Evolutionary conservation across 2,888 invertebrate genomes (phyloP), one percentile per base, ranked within the genome.

Genomic region (Rhopalosiphum nymphaeae): DNA sequence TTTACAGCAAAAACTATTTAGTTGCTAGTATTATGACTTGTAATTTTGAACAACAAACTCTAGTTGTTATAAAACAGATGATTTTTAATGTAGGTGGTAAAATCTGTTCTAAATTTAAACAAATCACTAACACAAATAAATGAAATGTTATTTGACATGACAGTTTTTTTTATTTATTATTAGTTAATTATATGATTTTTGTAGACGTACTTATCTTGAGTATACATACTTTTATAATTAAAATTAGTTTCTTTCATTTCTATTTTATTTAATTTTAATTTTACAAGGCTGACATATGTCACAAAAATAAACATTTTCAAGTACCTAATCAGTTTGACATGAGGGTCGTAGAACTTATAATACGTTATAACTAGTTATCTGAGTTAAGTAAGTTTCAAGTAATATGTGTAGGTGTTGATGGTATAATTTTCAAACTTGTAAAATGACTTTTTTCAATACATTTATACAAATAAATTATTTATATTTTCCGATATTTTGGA

Each of bases 231-330:
- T 78, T 78, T 78, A 9, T 78, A 36, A 7, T 21, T 36, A 21
- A 78, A 42, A 36, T 21, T 9, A 36, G 36, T 42, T 78, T 78
- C 36, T 78, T 21, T 78, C 9, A 78, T 78, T 86, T 46, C 0
- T 26, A 61, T 46, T 57, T 92, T 87, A 92, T 61, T 46, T 87
- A 16, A 13, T 87, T 49, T 49, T 36, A 61, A 92, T 92, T 86
- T 16, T 0, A 10, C 7, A 61, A 86, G 42, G 44, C 49, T 36
- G 57, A 92, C 44, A 25, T 13, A 26, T 61, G 61, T 61, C 61
- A 46, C n/a, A 49, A 61, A 91, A 86, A 49, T 42, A 84, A 7
- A 36, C n/a, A 42, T 21, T 78, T 36, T 78, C 36, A 57, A 85
- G n/a, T 3, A 21, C 56, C 16, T 21, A 53, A 21, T 85, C 11